Evolutionary conservation across 1,140 invertebrate species (phyloP).

Genomic region (Geopemphigus sp.): DNA sequence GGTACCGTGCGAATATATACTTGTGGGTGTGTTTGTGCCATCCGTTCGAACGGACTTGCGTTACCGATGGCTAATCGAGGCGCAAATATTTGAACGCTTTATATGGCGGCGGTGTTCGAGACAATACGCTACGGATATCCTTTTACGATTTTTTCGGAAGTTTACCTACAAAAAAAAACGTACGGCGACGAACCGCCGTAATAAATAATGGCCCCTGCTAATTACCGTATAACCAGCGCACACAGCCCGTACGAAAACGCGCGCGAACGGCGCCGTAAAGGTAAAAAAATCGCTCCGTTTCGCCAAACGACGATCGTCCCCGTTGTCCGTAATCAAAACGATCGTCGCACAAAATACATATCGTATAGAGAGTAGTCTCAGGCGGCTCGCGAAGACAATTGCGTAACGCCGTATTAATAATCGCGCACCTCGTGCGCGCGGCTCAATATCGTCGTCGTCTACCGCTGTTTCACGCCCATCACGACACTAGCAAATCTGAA

Average conservation of each 20-base stretch:
- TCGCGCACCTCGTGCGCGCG: not conserved
- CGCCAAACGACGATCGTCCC: too few relatives aligned
- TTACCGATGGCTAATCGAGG: not conserved
- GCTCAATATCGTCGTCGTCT: conserved; percentile 20
- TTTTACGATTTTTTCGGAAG: too few relatives aligned
- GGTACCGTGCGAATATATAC: too few relatives aligned
- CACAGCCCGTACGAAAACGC: too few relatives aligned
- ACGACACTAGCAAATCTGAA: conserved; percentile 28
- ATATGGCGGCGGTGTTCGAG: not conserved
- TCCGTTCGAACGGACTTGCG: not conserved
- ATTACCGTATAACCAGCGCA: not conserved
- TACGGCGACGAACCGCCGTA: too few relatives aligned
- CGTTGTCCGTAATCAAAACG: not conserved
- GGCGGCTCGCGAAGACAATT: conserved; percentile 5
- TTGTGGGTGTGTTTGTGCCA: too few relatives aligned
- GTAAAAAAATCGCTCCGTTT: too few relatives aligned
- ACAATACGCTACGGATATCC: too few relatives aligned
- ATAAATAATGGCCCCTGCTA: too few relatives aligned
- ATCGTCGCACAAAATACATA: not conserved
- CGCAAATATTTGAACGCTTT: not conserved
- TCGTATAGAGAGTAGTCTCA: not conserved
- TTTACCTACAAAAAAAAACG: too few relatives aligned
- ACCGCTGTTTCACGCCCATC: conserved; percentile 45
- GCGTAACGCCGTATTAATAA: conserved; percentile 17
- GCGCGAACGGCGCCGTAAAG: too few relatives aligned